Evolutionary conservation across 2,797 vertebrate genomes (phyloP).

Genomic region (Brachyalestes nurse): DNA sequence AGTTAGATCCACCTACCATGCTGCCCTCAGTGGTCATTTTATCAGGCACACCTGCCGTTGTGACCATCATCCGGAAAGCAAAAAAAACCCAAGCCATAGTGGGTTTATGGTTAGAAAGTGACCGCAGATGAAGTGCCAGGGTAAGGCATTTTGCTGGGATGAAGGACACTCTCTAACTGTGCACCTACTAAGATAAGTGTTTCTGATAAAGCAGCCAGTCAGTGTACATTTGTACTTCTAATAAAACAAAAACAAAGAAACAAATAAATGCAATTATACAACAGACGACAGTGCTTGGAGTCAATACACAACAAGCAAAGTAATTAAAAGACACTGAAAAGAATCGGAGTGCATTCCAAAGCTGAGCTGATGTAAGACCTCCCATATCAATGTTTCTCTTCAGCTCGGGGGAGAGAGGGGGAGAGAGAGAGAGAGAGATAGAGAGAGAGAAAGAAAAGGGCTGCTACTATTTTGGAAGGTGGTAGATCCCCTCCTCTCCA

Average conservation of each 20-base stretch:
- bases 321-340: not conserved
- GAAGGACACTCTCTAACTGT: not conserved
- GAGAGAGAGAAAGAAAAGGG: too few relatives aligned
- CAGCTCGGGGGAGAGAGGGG: not conserved
- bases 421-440: too few relatives aligned
- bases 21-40: not conserved
- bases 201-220: not conserved
- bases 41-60: not conserved
- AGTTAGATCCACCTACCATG: not conserved
- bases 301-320: too few relatives aligned
- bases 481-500: constrained; percentile 9
- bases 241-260: not conserved
- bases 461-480: not conserved
- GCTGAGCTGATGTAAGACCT: not conserved
- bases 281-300: too few relatives aligned
- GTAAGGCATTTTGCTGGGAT: too few relatives aligned
- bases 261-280: too few relatives aligned
- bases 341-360: not conserved
- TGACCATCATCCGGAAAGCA: too few relatives aligned
- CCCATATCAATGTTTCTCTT: not conserved
- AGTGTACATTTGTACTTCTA: not conserved
- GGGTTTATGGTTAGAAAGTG: too few relatives aligned
- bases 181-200: not conserved
- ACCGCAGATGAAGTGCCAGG: too few relatives aligned
- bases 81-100: too few relatives aligned